These are phyloP conservation scores for Thereuonema tuberculata DNA, from an alignment of 1,140 invertebrate genomes.

Conservation along the genomic window DNA sequence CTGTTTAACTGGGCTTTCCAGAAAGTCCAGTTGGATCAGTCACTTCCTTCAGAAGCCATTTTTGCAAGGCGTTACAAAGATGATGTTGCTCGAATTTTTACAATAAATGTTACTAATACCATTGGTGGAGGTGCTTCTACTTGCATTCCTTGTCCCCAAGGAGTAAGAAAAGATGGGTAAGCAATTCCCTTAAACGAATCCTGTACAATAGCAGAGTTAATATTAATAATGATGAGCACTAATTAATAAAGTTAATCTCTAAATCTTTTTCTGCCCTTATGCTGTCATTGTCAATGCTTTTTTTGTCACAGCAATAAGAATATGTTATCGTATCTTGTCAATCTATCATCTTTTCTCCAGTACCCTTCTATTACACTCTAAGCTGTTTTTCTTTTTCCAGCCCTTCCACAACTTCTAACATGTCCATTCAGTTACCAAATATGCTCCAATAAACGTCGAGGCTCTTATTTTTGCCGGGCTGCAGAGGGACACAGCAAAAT, in stretches of 20 bases:
- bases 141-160: constrained; percentile 41
- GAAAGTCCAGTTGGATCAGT: constrained; percentile 29
- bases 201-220: not conserved
- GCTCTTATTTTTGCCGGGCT: too few relatives aligned
- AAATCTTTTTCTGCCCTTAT: too few relatives aligned
- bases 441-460: too few relatives aligned
- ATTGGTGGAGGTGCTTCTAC: constrained; percentile 39
- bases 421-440: too few relatives aligned
- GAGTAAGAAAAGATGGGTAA: constrained; percentile 19
- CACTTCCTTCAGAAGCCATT: constrained; percentile 17
- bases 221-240: not conserved
- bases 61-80: constrained; percentile 20
- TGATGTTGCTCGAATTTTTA: constrained; percentile 38
- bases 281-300: not conserved
- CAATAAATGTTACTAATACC: constrained; percentile 45
- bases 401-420: too few relatives aligned
- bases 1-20: constrained; percentile 45
- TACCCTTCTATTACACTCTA: too few relatives aligned
- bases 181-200: not conserved
- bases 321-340: too few relatives aligned
- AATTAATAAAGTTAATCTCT: too few relatives aligned
- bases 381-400: too few relatives aligned
- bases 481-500: too few relatives aligned
- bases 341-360: too few relatives aligned
- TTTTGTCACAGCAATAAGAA: too few relatives aligned